Evolutionary conservation across 2,888 invertebrate genomes (phyloP).

Genomic region (Lymantria monacha): DNA sequence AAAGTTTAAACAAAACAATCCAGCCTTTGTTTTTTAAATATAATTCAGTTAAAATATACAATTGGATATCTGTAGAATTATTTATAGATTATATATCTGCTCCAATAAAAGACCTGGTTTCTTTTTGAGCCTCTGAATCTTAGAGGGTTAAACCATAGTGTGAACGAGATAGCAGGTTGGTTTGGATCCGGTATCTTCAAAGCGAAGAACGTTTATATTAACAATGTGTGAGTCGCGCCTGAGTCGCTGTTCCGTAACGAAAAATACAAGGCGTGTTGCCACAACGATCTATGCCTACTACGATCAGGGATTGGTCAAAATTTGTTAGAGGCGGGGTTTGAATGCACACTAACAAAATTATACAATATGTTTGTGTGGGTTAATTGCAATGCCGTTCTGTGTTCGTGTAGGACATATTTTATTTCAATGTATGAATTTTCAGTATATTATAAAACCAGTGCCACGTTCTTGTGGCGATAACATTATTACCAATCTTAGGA

Average conservation of each 20-base stretch:
- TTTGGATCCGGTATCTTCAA: slow-evolving; percentile 74
- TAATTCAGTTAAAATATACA: slow-evolving; percentile 6
- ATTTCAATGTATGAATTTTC: slow-evolving; percentile 60
- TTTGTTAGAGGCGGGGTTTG: slow-evolving; percentile 72
- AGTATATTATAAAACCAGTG: slow-evolving; percentile 34
- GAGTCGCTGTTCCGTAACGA: slow-evolving; percentile 80
- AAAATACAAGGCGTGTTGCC: slow-evolving; percentile 79
- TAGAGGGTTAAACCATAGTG: slow-evolving; percentile 44
- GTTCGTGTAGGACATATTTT: slow-evolving; percentile 66
- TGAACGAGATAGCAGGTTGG: slow-evolving; percentile 67
- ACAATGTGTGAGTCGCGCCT: slow-evolving; percentile 82
- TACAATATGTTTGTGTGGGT: slow-evolving; percentile 61
- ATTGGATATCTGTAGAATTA: slow-evolving; percentile 1
- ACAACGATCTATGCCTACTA: slow-evolving; percentile 74
- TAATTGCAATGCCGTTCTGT: slow-evolving; percentile 77
- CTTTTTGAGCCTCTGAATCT: slow-evolving; percentile 13
- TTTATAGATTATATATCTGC: not conserved
- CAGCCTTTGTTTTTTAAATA: slow-evolving; percentile 7
- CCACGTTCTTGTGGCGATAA: slow-evolving; percentile 3
- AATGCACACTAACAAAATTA: slow-evolving; percentile 68
- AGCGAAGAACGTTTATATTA: slow-evolving; percentile 71
- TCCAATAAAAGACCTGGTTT: slow-evolving; percentile 10
- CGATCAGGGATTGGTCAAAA: slow-evolving; percentile 69
- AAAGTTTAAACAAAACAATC: slow-evolving; percentile 33
- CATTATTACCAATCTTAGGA: not conserved